Evolutionary conservation across 2,888 invertebrate species (phyloP), one percentile per base, ranked within the genome.

Genomic region (Myopa testacea): DNA sequence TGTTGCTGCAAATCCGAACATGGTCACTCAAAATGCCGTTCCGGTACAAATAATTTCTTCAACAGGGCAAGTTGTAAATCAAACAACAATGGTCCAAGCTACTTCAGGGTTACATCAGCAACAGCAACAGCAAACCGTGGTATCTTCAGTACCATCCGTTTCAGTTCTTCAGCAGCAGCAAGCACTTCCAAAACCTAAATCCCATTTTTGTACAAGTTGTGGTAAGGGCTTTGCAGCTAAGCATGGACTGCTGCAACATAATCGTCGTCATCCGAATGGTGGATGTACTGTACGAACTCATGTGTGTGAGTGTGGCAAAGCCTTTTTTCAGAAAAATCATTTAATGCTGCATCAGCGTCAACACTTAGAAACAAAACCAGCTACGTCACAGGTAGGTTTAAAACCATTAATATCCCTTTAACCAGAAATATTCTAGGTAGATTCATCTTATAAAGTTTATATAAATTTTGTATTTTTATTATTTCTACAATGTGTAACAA

Each of bases 241-340:
- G 86, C 95, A 95, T 82, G 95, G 95, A 0, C 88, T 95, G 6
- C 91, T 94, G 79, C 95, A 95, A 84, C 95, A 95, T 88, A 94
- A 94, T 84, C 92, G 94, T 80, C 92, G 93, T 78, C 95, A 95
- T 86, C 94, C 95, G 3, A 94, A 94, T 82, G 95, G 95, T 71
- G 93, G 94, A 81, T 95, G 95, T 86, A 94, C 95, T 73, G 90
- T 95, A 69, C 92, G 95, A 83, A 94, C 95, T 67, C 95, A 95
- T 86, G 92, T 95, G 14, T 95, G 95, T 86, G 94, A 94, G 85
- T 95, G 95, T 86, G 94, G 94, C 77, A 95, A 95, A 87, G 95
- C 94, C 16, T 95, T 95, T 91, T 94, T 94, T 91, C 95, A 95
- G 89, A 95, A 95, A 90, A 95, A 95, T 87, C 95, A 95, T 85